Conservation (phyloP, 2,888 invertebrate genomes). For the Chrysomela aeneicollis region DNA sequence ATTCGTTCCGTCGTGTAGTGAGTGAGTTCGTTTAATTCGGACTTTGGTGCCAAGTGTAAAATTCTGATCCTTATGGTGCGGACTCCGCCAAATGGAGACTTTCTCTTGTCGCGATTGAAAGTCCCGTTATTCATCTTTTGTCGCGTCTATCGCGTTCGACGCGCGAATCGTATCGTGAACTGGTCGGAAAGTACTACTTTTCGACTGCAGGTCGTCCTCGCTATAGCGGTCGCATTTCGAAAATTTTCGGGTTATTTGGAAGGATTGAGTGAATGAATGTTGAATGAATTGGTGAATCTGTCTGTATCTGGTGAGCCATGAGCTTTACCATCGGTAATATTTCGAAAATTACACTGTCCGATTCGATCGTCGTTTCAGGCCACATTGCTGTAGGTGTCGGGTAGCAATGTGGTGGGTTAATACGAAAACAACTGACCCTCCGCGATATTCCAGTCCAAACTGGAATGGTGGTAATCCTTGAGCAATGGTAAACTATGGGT, state of each 20-base stretch:
- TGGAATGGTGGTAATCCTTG: constrained; percentile 24
- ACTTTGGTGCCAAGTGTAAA: constrained; percentile 38
- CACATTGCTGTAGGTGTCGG: constrained; percentile 46
- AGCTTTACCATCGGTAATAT: constrained; percentile 24
- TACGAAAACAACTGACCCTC: constrained; percentile 42
- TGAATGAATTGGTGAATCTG: constrained; percentile 34
- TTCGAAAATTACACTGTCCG: constrained; percentile 16
- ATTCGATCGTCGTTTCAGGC: constrained; percentile 39
- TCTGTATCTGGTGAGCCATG: constrained; percentile 13
- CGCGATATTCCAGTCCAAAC: constrained; percentile 30
- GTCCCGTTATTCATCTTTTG: constrained; percentile 20
- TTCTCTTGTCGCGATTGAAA: constrained; percentile 29
- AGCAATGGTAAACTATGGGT: constrained; percentile 25
- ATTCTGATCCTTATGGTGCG: constrained; percentile 30
- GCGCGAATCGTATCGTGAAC: constrained; percentile 18
- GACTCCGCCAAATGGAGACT: constrained; percentile 15
- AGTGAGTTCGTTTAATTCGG: constrained; percentile 18
- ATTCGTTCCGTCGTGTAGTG: constrained; percentile 34
- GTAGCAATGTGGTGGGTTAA: constrained; percentile 47
- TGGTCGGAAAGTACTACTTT: constrained; percentile 3
- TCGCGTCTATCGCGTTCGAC: constrained; percentile 14
- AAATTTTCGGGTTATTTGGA: constrained; percentile 16
- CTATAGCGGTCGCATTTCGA: background rate
- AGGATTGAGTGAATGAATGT: constrained; percentile 23
- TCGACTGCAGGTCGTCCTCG: no score